Conservation (phyloP, 2,113 vertebrate species). For the Hymenochirus boettgeri region DNA sequence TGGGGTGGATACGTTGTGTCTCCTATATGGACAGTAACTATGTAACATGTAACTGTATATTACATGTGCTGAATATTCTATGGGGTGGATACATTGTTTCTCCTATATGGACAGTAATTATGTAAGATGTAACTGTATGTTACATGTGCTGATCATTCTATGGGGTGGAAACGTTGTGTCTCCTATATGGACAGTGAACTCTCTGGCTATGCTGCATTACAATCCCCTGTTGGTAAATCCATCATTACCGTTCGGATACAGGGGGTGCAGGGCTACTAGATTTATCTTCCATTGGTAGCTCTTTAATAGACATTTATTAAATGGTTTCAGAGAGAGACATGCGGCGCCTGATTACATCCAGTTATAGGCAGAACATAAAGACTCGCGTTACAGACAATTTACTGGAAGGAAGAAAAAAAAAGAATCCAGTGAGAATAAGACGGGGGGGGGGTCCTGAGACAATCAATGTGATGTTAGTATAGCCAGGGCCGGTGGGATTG, state of each 20-base stretch:
- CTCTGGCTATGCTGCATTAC: slow-evolving; percentile 65
- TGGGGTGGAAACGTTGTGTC: slow-evolving; percentile 60
- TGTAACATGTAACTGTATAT: too few relatives aligned
- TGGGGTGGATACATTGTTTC: too few relatives aligned
- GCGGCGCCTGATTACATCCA: slow-evolving; percentile 77
- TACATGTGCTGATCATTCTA: too few relatives aligned
- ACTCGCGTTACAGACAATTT: slow-evolving; percentile 71
- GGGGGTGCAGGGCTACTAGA: slow-evolving; percentile 71
- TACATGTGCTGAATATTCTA: too few relatives aligned
- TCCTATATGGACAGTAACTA: too few relatives aligned
- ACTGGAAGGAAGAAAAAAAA: slow-evolving; percentile 46
- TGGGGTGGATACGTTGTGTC: too few relatives aligned
- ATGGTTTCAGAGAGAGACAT: slow-evolving; percentile 77
- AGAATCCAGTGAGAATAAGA: slow-evolving; percentile 26
- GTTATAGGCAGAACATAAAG: slow-evolving; percentile 74
- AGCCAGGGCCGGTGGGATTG: neutral
- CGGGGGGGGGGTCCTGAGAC: slow-evolving; percentile 42
- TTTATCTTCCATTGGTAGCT: slow-evolving; percentile 77
- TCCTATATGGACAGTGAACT: slow-evolving; percentile 68
- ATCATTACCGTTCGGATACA: slow-evolving; percentile 72
- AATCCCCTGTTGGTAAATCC: slow-evolving; percentile 76
- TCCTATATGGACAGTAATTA: too few relatives aligned
- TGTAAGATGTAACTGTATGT: too few relatives aligned
- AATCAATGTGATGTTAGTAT: slow-evolving; percentile 5
- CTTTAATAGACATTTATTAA: slow-evolving; percentile 86